phyloP scores from a whole-genome alignment of 2,888 invertebrate species.

The Villa cingulata region DNA sequence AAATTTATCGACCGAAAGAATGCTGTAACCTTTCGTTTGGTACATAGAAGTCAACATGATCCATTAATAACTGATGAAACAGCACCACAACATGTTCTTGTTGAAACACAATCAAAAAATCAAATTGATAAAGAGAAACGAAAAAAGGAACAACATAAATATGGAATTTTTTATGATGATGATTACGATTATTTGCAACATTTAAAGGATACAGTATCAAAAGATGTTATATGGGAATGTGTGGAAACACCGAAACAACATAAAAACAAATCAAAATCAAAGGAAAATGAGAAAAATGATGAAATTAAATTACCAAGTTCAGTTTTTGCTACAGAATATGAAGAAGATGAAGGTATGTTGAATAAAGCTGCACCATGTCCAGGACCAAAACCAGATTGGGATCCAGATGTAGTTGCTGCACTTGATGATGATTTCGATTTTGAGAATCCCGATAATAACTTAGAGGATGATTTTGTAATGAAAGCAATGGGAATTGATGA shows the following conservation, averaged over 20 bases:
- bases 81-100: constrained; percentile 76
- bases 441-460: constrained; percentile 63
- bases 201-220: constrained; percentile 39
- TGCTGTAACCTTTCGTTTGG: constrained; percentile 80
- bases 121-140: constrained; percentile 38
- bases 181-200: constrained; percentile 93
- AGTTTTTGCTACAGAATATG: constrained; percentile 73
- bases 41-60: constrained; percentile 89
- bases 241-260: constrained; percentile 32
- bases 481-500: constrained; percentile 45
- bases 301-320: constrained; percentile 61
- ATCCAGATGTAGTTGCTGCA: constrained; percentile 85
- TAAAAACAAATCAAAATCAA: constrained; percentile 21
- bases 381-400: constrained; percentile 57
- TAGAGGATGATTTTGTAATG: constrained; percentile 87
- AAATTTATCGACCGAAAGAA: constrained; percentile 81
- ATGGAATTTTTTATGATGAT: constrained; percentile 87
- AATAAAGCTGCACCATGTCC: constrained; percentile 32
- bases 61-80: constrained; percentile 77
- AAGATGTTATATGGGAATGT: constrained; percentile 32
- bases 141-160: constrained; percentile 63
- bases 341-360: constrained; percentile 61
- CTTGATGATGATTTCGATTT: constrained; percentile 87
- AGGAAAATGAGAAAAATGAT: constrained; percentile 12
- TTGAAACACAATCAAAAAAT: constrained; percentile 39